Evolutionary conservation across 2,797 vertebrate species (phyloP).

Genomic region (Botia kubotai): DNA sequence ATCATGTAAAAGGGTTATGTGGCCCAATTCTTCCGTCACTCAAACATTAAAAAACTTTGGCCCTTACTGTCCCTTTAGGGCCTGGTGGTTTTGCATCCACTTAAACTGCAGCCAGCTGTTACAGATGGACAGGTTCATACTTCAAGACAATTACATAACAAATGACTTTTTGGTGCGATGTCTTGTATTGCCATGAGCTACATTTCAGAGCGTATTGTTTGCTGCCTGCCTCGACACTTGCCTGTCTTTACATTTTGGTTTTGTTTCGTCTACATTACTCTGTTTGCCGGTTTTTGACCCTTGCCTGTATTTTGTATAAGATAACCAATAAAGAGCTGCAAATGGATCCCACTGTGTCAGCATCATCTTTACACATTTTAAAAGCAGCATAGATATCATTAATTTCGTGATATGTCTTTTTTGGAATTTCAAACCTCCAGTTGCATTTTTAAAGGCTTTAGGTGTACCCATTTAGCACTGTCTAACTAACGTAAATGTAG

Average conservation of each 20-base stretch:
- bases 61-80: not conserved
- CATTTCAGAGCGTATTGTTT: too few relatives aligned
- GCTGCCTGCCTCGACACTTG: too few relatives aligned
- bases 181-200: too few relatives aligned
- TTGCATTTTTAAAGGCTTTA: too few relatives aligned
- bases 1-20: conserved; percentile 14
- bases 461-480: not conserved
- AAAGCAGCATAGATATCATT: conserved; percentile 12
- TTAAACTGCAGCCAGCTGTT: not conserved
- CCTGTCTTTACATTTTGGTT: too few relatives aligned
- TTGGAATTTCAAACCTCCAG: not conserved
- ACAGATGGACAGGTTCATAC: conserved; percentile 23
- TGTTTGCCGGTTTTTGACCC: too few relatives aligned
- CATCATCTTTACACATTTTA: too few relatives aligned
- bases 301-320: too few relatives aligned
- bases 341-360: too few relatives aligned
- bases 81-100: not conserved
- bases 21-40: too few relatives aligned
- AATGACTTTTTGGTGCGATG: not conserved
- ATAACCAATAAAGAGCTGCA: too few relatives aligned
- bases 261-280: too few relatives aligned
- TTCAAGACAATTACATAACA: not conserved
- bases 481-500: not conserved
- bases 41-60: conserved; percentile 18
- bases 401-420: not conserved